Conservation (phyloP, 2,797 vertebrate genomes). For the Muscicapa comitata region DNA sequence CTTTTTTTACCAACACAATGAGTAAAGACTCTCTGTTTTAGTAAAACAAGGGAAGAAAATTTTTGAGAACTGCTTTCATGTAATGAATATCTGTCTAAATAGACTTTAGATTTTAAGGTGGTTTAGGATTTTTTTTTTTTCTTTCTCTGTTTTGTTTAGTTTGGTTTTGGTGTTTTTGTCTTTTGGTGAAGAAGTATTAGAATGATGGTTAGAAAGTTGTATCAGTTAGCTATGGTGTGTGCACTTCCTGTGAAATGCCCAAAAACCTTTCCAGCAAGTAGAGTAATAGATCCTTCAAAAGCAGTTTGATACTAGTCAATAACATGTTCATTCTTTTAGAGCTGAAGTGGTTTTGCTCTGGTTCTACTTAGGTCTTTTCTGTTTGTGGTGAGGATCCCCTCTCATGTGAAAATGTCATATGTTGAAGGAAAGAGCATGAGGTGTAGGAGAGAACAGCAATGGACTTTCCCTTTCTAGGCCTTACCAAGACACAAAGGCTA, state of each 20-base stretch:
- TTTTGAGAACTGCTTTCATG: not conserved
- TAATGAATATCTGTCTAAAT: not conserved
- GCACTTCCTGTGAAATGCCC: not conserved
- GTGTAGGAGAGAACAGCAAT: not conserved
- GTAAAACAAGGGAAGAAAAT: not conserved
- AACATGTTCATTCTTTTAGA: not conserved
- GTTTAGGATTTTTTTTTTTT: not conserved
- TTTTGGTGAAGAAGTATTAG: not conserved
- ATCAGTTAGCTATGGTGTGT: not conserved
- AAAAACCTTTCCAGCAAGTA: not conserved
- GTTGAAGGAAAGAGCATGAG: not conserved
- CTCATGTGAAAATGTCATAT: not conserved
- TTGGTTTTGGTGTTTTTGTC: not conserved
- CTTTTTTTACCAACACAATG: not conserved
- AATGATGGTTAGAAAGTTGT: not conserved
- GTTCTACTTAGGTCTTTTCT: not conserved
- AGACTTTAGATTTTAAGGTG: not conserved
- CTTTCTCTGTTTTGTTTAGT: not conserved
- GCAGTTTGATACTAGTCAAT: not conserved
- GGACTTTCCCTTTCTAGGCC: not conserved
- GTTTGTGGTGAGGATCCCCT: not conserved
- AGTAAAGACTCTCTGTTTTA: not conserved
- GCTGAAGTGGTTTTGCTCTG: not conserved
- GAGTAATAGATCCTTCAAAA: not conserved
- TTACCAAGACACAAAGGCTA: not conserved